Base-by-base conservation (phyloP, 2,797 vertebrate species). In the Iguana delicatissima region DNA sequence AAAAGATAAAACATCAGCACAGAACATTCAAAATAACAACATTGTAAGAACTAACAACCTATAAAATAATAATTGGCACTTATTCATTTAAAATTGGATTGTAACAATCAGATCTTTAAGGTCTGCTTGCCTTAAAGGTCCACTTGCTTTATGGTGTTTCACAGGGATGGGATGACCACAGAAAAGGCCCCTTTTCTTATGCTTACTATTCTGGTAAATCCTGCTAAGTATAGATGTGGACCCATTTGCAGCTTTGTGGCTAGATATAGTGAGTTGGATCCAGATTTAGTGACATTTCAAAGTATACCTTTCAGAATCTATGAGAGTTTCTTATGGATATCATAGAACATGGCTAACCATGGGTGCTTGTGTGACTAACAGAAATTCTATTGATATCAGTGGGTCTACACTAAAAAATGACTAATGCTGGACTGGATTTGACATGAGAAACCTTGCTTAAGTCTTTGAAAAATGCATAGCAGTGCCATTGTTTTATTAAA, bases 391-490 rank as follows among this genome's bases (percentile, higher is more conserved):
- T 32, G 26, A 72, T 32, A 9, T 72, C 67, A 72, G 8, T 29
- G 16, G 29, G 67, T 72, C 16, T 72, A 13, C 67, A 32, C 67
- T 29, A 72, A 72, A 46, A 46, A 22, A 52, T 46, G 2, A 38
- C 67, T 72, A 32, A 72, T 29, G 26, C 22, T 64, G 22, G 62
- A 29, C 18, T 81, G 52, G 9, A 57, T 35, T 16, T 55, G 35
- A 83, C 59, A 20, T 62, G 81, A 24, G 0, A 57, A 62, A 22
- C 20, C 29, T 62, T 62, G 20, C 22, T 62, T 12, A 62, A 59
- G n/a, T 9, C 62, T 46, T 64, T 67, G 9, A 57, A 46, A 69
- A 50, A 32, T 95, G 67, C 92, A 91, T 91, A 92, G 72, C 62
- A 90, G 59, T 90, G 89, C 73, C 64, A 12, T 92, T 93, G 86